These are phyloP conservation scores for Lycodopsis pacificus DNA, from an alignment of 2,797 vertebrate genomes.

Conservation along the genomic window DNA sequence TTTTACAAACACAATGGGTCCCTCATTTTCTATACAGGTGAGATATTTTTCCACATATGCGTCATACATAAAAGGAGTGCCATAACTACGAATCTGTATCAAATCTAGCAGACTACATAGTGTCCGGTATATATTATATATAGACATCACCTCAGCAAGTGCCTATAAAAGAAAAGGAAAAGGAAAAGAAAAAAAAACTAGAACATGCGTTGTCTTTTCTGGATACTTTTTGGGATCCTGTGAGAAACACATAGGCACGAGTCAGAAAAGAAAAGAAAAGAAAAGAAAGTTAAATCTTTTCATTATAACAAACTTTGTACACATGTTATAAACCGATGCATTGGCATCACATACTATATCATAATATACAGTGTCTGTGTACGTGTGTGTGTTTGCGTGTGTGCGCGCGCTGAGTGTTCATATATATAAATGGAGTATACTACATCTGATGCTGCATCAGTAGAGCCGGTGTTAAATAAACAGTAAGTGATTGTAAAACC, in stretches of 20 bases:
- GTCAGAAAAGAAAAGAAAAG: slow-evolving; percentile 91
- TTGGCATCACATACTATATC: slow-evolving; percentile 84
- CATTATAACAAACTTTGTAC: slow-evolving; percentile 94
- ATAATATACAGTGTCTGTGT: slow-evolving; percentile 75
- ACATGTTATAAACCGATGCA: slow-evolving; percentile 87
- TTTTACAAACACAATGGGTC: slow-evolving; percentile 98
- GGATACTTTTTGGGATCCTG: slow-evolving; percentile 83
- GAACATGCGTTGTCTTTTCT: slow-evolving; percentile 91
- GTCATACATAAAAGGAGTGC: slow-evolving; percentile 95
- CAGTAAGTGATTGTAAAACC: slow-evolving; percentile 81
- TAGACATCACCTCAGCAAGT: slow-evolving; percentile 99
- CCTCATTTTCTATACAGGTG: slow-evolving; percentile 89
- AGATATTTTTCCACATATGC: slow-evolving; percentile 89
- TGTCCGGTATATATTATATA: slow-evolving; percentile 99
- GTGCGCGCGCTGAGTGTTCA: neutral
- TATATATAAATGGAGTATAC: slow-evolving; percentile 86
- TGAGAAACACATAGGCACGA: slow-evolving; percentile 98
- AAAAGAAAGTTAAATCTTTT: slow-evolving; percentile 83
- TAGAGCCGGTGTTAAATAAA: slow-evolving; percentile 88
- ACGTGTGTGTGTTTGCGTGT: slow-evolving; percentile 15
- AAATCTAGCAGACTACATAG: slow-evolving; percentile 99
- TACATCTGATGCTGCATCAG: slow-evolving; percentile 90
- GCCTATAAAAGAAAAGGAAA: slow-evolving; percentile 88
- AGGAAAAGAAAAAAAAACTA: slow-evolving; percentile 75
- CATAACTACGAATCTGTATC: slow-evolving; percentile 98